Conservation (phyloP, 2,888 invertebrate genomes). For the Automeris io region DNA sequence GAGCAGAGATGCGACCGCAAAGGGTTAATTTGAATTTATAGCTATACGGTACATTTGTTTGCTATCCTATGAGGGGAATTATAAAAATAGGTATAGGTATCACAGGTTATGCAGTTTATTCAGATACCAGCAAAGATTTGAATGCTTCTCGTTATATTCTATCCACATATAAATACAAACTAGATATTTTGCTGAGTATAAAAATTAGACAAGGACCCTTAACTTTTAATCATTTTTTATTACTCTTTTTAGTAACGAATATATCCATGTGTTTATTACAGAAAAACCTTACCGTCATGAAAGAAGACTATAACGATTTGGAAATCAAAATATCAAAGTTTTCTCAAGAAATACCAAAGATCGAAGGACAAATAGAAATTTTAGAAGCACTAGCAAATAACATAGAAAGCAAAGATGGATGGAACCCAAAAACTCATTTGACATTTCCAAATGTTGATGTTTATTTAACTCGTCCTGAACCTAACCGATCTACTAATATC, state of each 20-base stretch:
- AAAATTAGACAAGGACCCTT: not conserved
- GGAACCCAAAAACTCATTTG: conserved; percentile 31
- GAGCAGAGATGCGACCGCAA: too few relatives aligned
- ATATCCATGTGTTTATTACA: conserved; percentile 39
- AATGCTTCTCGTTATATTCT: too few relatives aligned
- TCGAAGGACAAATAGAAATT: conserved; percentile 55
- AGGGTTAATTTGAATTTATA: too few relatives aligned
- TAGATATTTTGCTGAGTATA: not conserved
- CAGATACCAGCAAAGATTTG: too few relatives aligned
- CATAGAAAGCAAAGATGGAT: conserved; percentile 31
- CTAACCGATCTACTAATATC: conserved; percentile 15
- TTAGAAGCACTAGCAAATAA: conserved; percentile 44
- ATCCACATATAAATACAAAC: not conserved
- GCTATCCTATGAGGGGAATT: too few relatives aligned
- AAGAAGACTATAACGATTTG: conserved; percentile 41
- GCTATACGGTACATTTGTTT: too few relatives aligned
- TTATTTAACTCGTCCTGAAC: conserved; percentile 20
- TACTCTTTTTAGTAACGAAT: too few relatives aligned
- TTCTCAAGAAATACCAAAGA: conserved; percentile 49
- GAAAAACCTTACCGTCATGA: conserved; percentile 43
- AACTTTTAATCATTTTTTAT: too few relatives aligned
- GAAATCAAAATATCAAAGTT: conserved; percentile 42
- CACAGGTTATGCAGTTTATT: too few relatives aligned
- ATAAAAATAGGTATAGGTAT: too few relatives aligned
- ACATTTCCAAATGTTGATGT: conserved; percentile 37